Base-by-base conservation (phyloP, 2,888 invertebrate genomes). In the Troides oblongomaculatus region DNA sequence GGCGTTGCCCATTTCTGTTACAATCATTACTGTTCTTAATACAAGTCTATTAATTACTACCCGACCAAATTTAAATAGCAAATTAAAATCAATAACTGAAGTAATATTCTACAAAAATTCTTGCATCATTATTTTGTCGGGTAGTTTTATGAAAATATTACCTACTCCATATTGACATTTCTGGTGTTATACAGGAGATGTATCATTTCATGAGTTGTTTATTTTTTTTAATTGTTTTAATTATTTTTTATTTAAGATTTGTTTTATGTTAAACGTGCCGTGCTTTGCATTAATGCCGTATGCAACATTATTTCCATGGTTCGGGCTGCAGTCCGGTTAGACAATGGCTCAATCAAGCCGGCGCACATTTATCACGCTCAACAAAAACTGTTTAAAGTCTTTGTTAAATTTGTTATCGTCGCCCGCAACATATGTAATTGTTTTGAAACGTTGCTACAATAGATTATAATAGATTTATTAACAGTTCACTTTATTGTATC, bases 371-470 rank as follows among this genome's bases (percentile, higher is more conserved):
- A 70, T 70, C 66, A 66, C 30, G 21, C 25, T 36, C 39, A 62
- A 62, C 43, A 62, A 46, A 65, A 62, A 59, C 23, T 70, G 59
- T 64, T 65, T 62, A 30, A 39, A 65, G 6, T 39, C 65, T 69
- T 69, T 69, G 69, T 69, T 66, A 65, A 57, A 66, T 66, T 62
- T 65, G 65, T 66, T 70, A 62, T 63, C 69, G 46, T 62, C 39
- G 30, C 43, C 21, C 10, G 61, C 56, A 62, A 65, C 66, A 66
- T 58, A 66, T 62, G 65, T 70, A 57, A 68, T 68, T 66, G 64
- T 64, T 64, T 63, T 25, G 62, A 62, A 66, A 64, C 50, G 63
- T n/a, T 46, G 36, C 36, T 68, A 68, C 68, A 64, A 60, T 63
- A 39, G 30, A 62, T 39, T 68, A 57, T 62, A 62, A 67, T 62